Conservation (phyloP, 2,797 vertebrate species). For the Falco columbarius region DNA sequence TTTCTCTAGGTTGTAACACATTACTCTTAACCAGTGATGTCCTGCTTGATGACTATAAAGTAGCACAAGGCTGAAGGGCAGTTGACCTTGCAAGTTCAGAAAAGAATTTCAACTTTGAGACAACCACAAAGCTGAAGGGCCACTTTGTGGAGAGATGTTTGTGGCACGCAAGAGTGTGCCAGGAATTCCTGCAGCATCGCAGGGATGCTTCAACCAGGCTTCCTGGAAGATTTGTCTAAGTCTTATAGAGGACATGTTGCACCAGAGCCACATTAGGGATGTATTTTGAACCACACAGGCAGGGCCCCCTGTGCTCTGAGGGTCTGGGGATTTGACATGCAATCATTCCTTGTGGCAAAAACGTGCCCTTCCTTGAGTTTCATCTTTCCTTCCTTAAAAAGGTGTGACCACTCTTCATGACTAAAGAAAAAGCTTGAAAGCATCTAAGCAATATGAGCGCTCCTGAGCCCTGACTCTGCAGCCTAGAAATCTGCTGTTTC, state of each 20-base stretch:
- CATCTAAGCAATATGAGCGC: not conserved
- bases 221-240: not conserved
- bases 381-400: not conserved
- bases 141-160: not conserved
- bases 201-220: not conserved
- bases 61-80: not conserved
- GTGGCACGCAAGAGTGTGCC: accelerated
- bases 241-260: not conserved
- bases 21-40: not conserved
- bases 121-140: not conserved
- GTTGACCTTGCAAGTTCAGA: not conserved
- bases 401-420: not conserved
- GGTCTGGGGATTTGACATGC: not conserved
- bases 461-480: not conserved
- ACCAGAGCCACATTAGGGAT: not conserved
- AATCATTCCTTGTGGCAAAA: not conserved
- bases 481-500: not conserved
- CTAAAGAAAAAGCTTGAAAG: not conserved
- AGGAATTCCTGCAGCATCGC: not conserved
- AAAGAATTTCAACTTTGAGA: not conserved
- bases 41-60: not conserved
- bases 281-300: not conserved
- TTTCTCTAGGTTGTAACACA: not conserved
- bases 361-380: not conserved
- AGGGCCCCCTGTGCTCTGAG: not conserved